A percentile compares a stretch with the other conserved stretches of the same genome.
phyloP scores from a whole-genome alignment of 2,888 invertebrate species.

The Camponotus fellah region DNA sequence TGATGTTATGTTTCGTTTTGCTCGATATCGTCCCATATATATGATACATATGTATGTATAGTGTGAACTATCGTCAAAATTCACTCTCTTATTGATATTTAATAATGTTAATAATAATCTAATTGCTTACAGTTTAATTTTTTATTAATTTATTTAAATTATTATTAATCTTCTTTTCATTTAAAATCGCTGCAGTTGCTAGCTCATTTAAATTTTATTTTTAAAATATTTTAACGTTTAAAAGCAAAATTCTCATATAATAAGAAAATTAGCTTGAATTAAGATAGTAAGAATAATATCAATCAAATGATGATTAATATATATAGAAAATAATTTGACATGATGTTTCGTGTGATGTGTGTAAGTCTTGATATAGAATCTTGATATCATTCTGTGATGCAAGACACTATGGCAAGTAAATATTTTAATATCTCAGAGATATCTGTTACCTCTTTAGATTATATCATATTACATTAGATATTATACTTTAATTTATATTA shows the following conservation, averaged over 20 bases:
- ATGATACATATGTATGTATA: too few species aligned
- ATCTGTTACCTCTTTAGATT: not conserved
- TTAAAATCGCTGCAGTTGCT: too few species aligned
- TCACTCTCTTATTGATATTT: too few species aligned
- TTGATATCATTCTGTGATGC: not conserved
- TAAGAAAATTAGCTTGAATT: not conserved
- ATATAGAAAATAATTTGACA: not conserved
- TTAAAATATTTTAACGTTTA: not conserved
- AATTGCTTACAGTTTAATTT: too few species aligned
- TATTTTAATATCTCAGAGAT: not conserved
- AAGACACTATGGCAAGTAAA: not conserved
- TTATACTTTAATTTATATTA: not conserved
- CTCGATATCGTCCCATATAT: too few species aligned
- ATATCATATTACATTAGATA: not conserved
- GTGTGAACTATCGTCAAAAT: too few species aligned
- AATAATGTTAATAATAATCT: too few species aligned
- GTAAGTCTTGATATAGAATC: not conserved
- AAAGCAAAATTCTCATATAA: not conserved
- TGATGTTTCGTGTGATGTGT: not conserved
- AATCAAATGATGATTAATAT: not conserved
- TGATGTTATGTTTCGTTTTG: too few species aligned
- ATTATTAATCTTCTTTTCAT: too few species aligned
- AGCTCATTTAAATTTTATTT: too few species aligned
- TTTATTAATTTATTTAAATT: too few species aligned
- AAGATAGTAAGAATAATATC: not conserved